Percentiles rank a stretch among this genome's conserved stretches.
These are phyloP conservation scores for Zosterops pallidus DNA, from an alignment of 2,113 vertebrate species.

Conservation along the genomic window DNA sequence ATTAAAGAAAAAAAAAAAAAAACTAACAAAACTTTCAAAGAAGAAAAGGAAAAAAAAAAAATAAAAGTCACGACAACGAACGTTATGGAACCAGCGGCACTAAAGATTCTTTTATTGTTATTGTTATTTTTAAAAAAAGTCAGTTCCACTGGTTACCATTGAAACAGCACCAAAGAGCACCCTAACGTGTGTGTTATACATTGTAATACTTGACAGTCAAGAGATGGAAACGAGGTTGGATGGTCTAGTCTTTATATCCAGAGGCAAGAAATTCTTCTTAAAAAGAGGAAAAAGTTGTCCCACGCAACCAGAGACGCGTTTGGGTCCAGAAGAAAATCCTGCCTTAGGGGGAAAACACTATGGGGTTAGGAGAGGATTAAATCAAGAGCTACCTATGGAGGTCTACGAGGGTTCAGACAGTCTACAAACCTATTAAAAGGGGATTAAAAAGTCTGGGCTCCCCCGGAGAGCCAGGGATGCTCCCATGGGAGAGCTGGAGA, in stretches of 20 bases:
- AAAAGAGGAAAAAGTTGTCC: conserved; percentile 21
- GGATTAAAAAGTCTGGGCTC: conserved; percentile 27
- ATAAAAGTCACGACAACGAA: conserved; percentile 43
- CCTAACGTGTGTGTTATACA: conserved; percentile 71
- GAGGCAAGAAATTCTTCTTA: conserved; percentile 48
- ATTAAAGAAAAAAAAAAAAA: background rate
- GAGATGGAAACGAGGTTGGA: conserved; percentile 75
- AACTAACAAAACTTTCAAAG: background rate
- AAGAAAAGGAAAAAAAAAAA: background rate
- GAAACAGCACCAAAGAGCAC: conserved; percentile 82
- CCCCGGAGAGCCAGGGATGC: background rate
- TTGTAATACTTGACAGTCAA: conserved; percentile 76
- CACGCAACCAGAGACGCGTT: background rate
- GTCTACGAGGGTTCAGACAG: background rate
- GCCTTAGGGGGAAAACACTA: conserved; percentile 43
- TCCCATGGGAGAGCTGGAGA: background rate
- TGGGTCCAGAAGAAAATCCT: background rate
- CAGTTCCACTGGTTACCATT: conserved; percentile 70
- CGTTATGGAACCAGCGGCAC: conserved; percentile 63
- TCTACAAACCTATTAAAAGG: conserved; percentile 38
- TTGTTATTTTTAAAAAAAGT: background rate
- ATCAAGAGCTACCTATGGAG: conserved; percentile 34
- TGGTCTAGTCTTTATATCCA: conserved; percentile 51
- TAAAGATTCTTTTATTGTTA: conserved; percentile 59
- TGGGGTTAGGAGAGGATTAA: conserved; percentile 12